Conservation (phyloP, 2,888 invertebrate genomes). For the Baccha elongata region DNA sequence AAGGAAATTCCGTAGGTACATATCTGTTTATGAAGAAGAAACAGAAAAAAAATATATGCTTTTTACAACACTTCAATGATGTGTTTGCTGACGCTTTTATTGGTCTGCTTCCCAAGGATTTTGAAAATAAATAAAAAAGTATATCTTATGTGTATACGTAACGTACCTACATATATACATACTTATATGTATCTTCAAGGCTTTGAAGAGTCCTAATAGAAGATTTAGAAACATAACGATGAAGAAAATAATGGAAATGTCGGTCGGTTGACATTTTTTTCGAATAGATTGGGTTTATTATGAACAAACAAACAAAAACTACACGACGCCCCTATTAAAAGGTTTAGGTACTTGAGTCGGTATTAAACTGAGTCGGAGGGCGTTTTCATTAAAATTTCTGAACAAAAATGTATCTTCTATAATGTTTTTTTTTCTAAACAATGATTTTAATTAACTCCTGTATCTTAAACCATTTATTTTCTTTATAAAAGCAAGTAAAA, state of each 20-base stretch:
- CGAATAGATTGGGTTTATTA: conserved; percentile 15
- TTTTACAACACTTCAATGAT: conserved; percentile 63
- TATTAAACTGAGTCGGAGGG: too few species aligned
- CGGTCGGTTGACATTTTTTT: conserved; percentile 18
- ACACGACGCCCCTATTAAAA: too few species aligned
- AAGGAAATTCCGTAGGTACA: conserved; percentile 22
- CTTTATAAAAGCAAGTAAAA: too few species aligned
- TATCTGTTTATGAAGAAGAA: conserved; percentile 61
- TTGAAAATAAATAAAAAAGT: conserved; percentile 29
- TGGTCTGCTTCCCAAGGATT: conserved; percentile 55
- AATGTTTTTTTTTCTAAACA: background rate
- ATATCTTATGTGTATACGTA: background rate
- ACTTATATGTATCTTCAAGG: conserved; percentile 41
- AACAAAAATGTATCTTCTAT: background rate
- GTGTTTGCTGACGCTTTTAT: conserved; percentile 72
- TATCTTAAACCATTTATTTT: too few species aligned
- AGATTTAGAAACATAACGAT: conserved; percentile 27
- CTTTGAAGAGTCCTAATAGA: conserved; percentile 34
- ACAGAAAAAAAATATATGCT: conserved; percentile 25
- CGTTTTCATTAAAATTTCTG: too few species aligned
- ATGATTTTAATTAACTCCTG: too few species aligned
- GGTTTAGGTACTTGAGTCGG: too few species aligned
- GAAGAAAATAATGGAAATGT: conserved; percentile 43
- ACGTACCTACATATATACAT: conserved; percentile 14
- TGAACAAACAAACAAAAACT: conserved; percentile 7